These are phyloP conservation scores for Bubo scandiacus DNA, from an alignment of 2,113 vertebrate genomes.

Conservation along the genomic window DNA sequence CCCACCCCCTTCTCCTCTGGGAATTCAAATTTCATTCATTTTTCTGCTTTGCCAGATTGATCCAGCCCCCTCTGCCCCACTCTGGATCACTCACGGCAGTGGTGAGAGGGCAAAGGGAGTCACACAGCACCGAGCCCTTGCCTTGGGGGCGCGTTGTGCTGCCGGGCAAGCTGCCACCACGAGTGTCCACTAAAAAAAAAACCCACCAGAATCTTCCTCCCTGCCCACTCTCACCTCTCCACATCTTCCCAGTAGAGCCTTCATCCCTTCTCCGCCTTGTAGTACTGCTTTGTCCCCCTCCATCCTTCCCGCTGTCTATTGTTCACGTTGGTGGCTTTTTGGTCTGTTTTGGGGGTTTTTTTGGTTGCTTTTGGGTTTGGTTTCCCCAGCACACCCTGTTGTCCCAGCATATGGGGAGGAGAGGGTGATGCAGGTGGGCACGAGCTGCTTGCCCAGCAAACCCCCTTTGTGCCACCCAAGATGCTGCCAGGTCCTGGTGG, in stretches of 20 bases:
- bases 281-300: not conserved
- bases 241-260: not conserved
- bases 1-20: constrained; percentile 44
- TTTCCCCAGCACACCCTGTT: not conserved
- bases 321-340: not conserved
- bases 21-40: constrained; percentile 84
- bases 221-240: not conserved
- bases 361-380: not conserved
- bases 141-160: constrained; percentile 7
- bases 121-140: not conserved
- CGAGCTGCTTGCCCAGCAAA: not conserved
- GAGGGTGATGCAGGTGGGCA: not conserved
- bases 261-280: not conserved
- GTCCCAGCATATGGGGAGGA: not conserved
- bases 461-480: not conserved
- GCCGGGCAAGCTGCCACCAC: not conserved
- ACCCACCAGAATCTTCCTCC: constrained; percentile 24
- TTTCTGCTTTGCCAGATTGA: constrained; percentile 76
- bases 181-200: not conserved
- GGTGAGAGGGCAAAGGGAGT: not conserved
- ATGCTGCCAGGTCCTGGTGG: not conserved
- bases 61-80: constrained; percentile 69
- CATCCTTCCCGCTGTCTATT: not conserved
- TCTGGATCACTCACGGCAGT: constrained; percentile 57
- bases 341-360: not conserved